Conservation (phyloP, 2,113 vertebrate species). For the Vidua macroura region DNA sequence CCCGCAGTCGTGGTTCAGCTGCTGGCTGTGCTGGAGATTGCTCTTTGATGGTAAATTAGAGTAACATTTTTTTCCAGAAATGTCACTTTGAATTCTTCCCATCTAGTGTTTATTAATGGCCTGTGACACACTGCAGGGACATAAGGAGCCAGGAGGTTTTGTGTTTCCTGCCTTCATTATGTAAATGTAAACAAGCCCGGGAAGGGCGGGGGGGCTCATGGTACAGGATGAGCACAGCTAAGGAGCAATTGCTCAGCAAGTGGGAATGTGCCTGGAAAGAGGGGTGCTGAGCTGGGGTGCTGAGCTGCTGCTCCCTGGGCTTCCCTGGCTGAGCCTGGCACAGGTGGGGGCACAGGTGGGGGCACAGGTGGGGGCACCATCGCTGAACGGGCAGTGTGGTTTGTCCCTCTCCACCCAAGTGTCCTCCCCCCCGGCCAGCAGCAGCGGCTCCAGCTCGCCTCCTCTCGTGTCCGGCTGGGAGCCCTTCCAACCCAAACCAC, state of each 20-base stretch:
- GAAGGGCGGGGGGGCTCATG: not conserved
- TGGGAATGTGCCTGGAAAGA: not conserved
- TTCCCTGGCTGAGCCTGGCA: accelerated
- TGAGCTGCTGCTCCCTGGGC: not conserved
- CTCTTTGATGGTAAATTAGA: slow-evolving; percentile 46
- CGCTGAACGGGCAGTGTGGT: accelerated
- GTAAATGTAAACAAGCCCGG: not conserved
- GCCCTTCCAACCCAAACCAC: not conserved
- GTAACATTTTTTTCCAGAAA: slow-evolving; percentile 16
- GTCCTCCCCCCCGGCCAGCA: not conserved
- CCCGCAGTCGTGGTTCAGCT: not conserved
- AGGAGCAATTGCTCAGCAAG: not conserved
- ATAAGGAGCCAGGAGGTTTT: not conserved
- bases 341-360: too few species aligned
- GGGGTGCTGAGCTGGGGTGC: not conserved
- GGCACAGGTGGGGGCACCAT: accelerated
- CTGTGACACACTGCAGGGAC: not conserved
- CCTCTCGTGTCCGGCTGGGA: not conserved
- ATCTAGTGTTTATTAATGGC: slow-evolving; percentile 25
- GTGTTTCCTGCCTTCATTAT: not conserved
- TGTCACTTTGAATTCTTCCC: slow-evolving; percentile 47
- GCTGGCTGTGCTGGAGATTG: not conserved
- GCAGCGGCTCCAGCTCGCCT: accelerated
- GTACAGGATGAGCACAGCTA: not conserved
- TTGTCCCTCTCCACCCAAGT: not conserved